phyloP scores from a whole-genome alignment of 2,888 invertebrate genomes.

The Coenonympha arcania region DNA sequence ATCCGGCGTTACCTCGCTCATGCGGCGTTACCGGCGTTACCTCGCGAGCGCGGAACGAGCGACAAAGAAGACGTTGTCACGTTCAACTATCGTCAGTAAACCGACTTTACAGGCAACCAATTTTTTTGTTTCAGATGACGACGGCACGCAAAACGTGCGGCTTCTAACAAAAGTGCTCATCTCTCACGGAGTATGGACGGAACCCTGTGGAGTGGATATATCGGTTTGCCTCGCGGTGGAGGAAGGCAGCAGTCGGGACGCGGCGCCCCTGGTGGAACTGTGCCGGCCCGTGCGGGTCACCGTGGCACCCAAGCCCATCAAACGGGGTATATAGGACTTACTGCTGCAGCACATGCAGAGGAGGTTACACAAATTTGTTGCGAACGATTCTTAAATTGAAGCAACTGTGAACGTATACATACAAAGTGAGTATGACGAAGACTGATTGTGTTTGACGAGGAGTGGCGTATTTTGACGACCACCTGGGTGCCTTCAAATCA shows the following conservation, averaged over 20 bases:
- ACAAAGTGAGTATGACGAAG: too few relatives aligned
- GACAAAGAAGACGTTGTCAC: too few relatives aligned
- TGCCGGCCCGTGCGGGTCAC: conserved; percentile 90
- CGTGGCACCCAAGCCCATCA: conserved; percentile 90
- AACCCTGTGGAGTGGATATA: conserved; percentile 90
- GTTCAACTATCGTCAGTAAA: too few relatives aligned
- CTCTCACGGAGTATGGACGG: conserved; percentile 94
- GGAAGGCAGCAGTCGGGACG: conserved; percentile 60
- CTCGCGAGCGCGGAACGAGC: too few relatives aligned
- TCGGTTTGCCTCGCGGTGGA: conserved; percentile 85
- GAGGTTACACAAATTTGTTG: not conserved
- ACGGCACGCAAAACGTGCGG: conserved; percentile 76
- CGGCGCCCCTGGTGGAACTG: conserved; percentile 77
- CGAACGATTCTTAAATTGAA: not conserved
- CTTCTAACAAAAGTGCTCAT: conserved; percentile 89
- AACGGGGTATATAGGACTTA: conserved; percentile 77
- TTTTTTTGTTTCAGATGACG: conserved; percentile 57
- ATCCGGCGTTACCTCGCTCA: too few relatives aligned
- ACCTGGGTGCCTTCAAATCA: too few relatives aligned
- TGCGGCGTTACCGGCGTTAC: too few relatives aligned
- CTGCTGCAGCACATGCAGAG: not conserved
- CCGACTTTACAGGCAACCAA: too few relatives aligned
- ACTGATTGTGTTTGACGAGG: too few relatives aligned
- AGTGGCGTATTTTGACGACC: not conserved
- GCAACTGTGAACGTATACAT: not conserved